Conservation (phyloP, 2,888 invertebrate genomes). For the Piscicola geometra region DNA sequence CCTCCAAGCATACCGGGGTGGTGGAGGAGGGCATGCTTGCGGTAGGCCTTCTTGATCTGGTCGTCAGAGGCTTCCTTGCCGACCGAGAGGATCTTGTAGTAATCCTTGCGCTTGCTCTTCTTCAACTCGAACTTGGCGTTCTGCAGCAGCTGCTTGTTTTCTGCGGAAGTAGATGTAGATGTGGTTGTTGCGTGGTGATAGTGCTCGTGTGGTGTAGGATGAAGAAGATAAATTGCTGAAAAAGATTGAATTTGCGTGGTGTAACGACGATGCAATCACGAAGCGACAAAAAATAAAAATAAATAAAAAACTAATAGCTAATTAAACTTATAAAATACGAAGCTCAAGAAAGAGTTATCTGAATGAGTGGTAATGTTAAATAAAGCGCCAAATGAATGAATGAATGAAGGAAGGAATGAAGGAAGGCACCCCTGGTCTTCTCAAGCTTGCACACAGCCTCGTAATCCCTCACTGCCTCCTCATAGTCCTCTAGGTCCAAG, state of each 20-base stretch:
- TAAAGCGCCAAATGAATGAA: background rate
- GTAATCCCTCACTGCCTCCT: constrained; percentile 85
- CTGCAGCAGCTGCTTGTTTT: constrained; percentile 73
- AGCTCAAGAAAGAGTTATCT: background rate
- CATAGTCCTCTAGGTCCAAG: constrained; percentile 74
- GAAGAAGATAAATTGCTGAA: background rate
- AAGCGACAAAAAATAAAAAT: too few species aligned
- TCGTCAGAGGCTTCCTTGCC: constrained; percentile 76
- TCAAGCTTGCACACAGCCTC: constrained; percentile 79
- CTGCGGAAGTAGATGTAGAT: constrained; percentile 51
- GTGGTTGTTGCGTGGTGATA: too few species aligned
- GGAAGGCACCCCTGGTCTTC: constrained; percentile 54
- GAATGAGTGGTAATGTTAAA: background rate
- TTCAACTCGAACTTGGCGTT: constrained; percentile 84
- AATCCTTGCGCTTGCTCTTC: constrained; percentile 87
- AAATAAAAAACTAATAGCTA: too few species aligned
- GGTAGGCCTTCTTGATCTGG: constrained; percentile 90
- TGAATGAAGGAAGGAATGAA: too few species aligned
- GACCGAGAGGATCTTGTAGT: constrained; percentile 87
- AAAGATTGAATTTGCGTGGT: too few species aligned
- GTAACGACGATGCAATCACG: too few species aligned
- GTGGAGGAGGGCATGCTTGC: constrained; percentile 78
- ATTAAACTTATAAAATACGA: too few species aligned
- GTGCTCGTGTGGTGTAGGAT: background rate
- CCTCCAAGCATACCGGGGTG: constrained; percentile 79